Evolutionary conservation across 1,140 invertebrate species (phyloP), one percentile per base, ranked within the genome.

Genomic region (Triops longicaudatus): DNA sequence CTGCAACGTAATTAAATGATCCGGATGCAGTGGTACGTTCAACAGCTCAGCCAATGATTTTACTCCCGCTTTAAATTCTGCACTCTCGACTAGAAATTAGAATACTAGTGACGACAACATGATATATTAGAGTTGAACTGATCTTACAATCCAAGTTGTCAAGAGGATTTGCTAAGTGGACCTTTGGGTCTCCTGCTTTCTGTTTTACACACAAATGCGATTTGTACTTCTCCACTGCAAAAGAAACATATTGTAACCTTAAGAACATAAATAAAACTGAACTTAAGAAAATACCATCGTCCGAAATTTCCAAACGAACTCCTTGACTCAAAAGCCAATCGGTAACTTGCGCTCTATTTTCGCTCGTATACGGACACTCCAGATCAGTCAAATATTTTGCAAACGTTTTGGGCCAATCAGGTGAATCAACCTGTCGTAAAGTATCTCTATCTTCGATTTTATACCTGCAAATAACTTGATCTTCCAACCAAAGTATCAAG

Each of bases 381-480:
- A 97, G 78, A 82, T 94, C 91, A 73, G 84, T 84, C 80, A 93
- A 88, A 85, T 97, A 98, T 82, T 90, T 87, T 63, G 89, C 82
- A 84, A 92, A 96, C 17, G 87, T 85, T 81, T 89, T 86, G 28
- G 87, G 84, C 96, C 96, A 98, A 44, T 88, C 83, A 1, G 85
- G 81, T 26, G 87, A 86, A 74, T 86, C 83, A 7, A 90, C 88
- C 78, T 91, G 87, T 73, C 92, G 86, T 26, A 98, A 83, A 1
- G 84, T 85, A 78, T 88, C 88, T 27, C 94, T 85, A 78, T 95
- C 91, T 83, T 96, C 93, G 78, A 95, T 92, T 81, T 90, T 91
- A 81, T 95, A 95, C 81, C 92, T 89, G 22, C 95, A 89, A 80
- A 98, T 96, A 85, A 95, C 96, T 83, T 97, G 94, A 83, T 97